Evolutionary conservation across 1,140 invertebrate species (phyloP), one percentile per base, ranked within the genome.

Genomic region (Diplogasteroides magnus): DNA sequence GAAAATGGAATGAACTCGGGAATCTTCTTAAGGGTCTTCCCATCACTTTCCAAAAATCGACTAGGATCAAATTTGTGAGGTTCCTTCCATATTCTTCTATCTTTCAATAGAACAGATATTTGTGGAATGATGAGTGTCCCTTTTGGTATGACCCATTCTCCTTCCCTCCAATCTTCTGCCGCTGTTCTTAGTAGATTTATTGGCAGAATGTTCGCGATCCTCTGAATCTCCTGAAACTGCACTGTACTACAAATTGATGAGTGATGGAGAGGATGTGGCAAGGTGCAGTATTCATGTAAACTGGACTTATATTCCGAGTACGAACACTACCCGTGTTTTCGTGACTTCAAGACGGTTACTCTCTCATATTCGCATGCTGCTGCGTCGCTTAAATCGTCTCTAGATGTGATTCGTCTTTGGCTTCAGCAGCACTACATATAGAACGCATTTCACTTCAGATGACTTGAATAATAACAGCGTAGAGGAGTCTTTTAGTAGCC

Each of bases 1-100:
- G 91, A 92, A 82, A 94, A 94, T 0, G 92, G 93, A 85, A 95
- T 89, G 83, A 94, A 94, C 83, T 87, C 91, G 73, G 92, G 90
- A 0, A 91, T 91, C 68, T 90, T 91, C 55, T 85, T 85, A 19
- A 94, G 88, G 29, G 37, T 48, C 6, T 71, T 76, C 25, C 90
- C 90, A 73, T 90, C 89, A 0, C 87, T 85, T 64, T 89, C 88
- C 61, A 94, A 85, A 84, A 95, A 94, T 31, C 92, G 85, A 32
- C 87, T 86, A 0, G 92, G 92, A 48, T 88, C 87, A 84, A 95
- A 95, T 75, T 88, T 87, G 78, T 91, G 88, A 0, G 93, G 92
- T 69, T 91, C 87, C 6, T 29, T 14, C 68, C 82, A 81, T 56
- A 82, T 57, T 26, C 32, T 55, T 13, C 79, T 77, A 67, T 81